Evolutionary conservation across 2,797 vertebrate species (phyloP).

Genomic region (Eutrigla gurnardus): DNA sequence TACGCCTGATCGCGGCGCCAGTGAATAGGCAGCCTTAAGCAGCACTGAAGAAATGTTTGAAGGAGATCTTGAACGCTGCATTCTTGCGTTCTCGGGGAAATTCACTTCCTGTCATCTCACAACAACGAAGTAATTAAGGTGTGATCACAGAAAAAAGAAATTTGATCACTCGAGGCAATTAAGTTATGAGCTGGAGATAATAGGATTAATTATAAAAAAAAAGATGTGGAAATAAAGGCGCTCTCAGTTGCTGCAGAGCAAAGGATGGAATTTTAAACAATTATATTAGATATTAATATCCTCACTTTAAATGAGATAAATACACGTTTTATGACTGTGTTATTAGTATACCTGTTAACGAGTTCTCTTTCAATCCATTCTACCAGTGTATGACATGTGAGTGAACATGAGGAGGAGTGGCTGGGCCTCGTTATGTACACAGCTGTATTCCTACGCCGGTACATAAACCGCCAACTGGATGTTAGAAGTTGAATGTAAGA

Average conservation of each 20-base stretch:
- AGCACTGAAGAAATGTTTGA: slow-evolving; percentile 24
- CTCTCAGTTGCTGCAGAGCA: neutral
- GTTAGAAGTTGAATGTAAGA: slow-evolving; percentile 41
- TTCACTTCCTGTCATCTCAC: slow-evolving; percentile 51
- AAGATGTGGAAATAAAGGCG: slow-evolving; percentile 26
- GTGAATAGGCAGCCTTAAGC: neutral
- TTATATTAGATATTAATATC: neutral
- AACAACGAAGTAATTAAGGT: slow-evolving; percentile 61
- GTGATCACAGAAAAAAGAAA: slow-evolving; percentile 57
- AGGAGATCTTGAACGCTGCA: slow-evolving; percentile 32
- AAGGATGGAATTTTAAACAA: neutral
- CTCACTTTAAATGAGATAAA: slow-evolving; percentile 8
- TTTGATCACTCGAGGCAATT: slow-evolving; percentile 58
- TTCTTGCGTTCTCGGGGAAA: slow-evolving; percentile 37
- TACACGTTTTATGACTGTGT: slow-evolving; percentile 11
- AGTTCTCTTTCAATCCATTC: slow-evolving; percentile 56
- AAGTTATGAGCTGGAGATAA: slow-evolving; percentile 48
- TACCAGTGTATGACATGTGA: slow-evolving; percentile 21
- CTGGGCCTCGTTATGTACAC: slow-evolving; percentile 35
- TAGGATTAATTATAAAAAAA: slow-evolving; percentile 14
- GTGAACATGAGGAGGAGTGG: slow-evolving; percentile 36
- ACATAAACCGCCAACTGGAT: slow-evolving; percentile 29
- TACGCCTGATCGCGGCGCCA: slow-evolving; percentile 8
- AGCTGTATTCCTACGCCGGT: slow-evolving; percentile 37
- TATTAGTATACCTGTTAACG: slow-evolving; percentile 24